Evolutionary conservation across 2,888 invertebrate genomes (phyloP).

Genomic region (Cerastoderma edule): DNA sequence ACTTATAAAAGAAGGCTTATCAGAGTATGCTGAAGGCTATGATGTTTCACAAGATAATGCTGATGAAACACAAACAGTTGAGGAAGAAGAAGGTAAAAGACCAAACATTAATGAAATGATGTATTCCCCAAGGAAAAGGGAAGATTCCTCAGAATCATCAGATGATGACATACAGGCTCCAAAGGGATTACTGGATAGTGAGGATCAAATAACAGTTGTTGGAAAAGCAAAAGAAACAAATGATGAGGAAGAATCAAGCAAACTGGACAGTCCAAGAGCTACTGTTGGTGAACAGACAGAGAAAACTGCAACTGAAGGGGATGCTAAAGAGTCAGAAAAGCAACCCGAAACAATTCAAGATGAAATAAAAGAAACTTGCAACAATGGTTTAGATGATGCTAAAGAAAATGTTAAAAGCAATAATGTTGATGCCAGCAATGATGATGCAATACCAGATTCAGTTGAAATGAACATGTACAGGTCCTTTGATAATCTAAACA

Average conservation of each 20-base stretch:
- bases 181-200: conserved; percentile 13
- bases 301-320: background rate
- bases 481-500: conserved; percentile 19
- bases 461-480: conserved; percentile 20
- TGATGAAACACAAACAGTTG: background rate
- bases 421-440: background rate
- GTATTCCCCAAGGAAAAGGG: conserved; percentile 54
- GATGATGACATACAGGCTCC: conserved; percentile 29
- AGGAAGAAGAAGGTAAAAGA: conserved; percentile 21
- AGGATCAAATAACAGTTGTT: conserved; percentile 23
- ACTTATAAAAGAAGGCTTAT: conserved; percentile 49
- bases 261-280: too few relatives aligned
- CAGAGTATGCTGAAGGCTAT: conserved; percentile 23
- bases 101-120: conserved; percentile 44
- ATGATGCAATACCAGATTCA: background rate
- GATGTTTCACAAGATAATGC: conserved; percentile 16
- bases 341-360: conserved; percentile 1
- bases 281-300: background rate
- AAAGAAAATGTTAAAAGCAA: background rate
- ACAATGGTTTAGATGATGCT: conserved; percentile 3
- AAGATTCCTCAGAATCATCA: conserved; percentile 45
- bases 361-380: background rate
- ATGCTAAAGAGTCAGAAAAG: background rate
- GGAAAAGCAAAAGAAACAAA: conserved; percentile 7
- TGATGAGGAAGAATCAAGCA: background rate